Evolutionary conservation across 2,113 vertebrate species (phyloP).

Genomic region (Cinclus mexicanus): DNA sequence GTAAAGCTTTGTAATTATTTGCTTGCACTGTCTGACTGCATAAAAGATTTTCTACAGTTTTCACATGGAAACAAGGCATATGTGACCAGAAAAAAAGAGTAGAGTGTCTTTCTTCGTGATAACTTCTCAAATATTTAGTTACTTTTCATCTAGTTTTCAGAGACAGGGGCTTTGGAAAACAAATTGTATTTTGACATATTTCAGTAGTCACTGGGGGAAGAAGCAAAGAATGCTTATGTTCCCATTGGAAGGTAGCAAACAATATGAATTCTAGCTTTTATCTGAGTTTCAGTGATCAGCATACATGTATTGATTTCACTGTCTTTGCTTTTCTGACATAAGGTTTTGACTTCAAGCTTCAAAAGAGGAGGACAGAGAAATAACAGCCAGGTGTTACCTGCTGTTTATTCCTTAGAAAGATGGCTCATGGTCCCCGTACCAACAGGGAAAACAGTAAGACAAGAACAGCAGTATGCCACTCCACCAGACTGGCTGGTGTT

Average conservation of each 20-base stretch:
- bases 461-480: neutral
- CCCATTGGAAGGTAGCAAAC: neutral
- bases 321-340: neutral
- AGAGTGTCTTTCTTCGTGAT: neutral
- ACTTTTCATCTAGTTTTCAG: neutral
- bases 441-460: neutral
- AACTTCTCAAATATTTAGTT: neutral
- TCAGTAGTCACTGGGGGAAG: neutral
- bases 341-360: neutral
- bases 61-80: accelerated
- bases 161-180: neutral
- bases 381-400: neutral
- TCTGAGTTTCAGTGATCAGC: neutral
- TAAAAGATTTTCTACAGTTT: neutral
- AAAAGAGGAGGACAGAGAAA: neutral
- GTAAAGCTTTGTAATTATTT: neutral
- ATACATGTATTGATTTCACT: neutral
- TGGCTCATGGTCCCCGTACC: neutral
- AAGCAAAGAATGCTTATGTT: neutral
- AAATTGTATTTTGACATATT: neutral
- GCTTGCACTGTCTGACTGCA: neutral
- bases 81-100: neutral
- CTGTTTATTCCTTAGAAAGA: neutral
- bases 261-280: neutral
- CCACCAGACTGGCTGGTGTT: neutral